Conservation (phyloP, 2,888 invertebrate genomes). For the Periphyllus acericola region DNA sequence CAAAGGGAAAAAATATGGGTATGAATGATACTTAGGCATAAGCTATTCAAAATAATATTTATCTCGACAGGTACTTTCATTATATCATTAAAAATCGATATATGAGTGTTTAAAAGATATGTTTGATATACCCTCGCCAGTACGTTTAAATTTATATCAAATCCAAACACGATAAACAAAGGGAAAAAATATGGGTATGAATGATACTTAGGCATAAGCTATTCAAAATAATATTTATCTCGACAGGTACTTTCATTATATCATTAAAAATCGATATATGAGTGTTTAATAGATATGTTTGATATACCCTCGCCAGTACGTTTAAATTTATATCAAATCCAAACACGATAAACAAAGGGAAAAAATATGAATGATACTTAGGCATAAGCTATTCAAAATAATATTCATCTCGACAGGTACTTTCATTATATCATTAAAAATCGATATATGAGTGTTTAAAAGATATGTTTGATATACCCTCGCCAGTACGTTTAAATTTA, state of each 20-base stretch:
- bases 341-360: constrained; percentile 25
- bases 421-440: constrained; percentile 26
- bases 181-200: not conserved
- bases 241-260: constrained; percentile 43
- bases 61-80: constrained; percentile 45
- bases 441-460: constrained; percentile 48
- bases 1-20: not conserved
- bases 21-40: no score
- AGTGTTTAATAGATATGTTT: constrained; percentile 34
- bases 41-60: not conserved
- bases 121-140: constrained; percentile 17
- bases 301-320: constrained; percentile 18
- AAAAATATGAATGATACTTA: not conserved
- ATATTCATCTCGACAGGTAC: constrained; percentile 53
- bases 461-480: constrained; percentile 36
- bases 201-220: no score
- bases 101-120: constrained; percentile 36
- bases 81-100: constrained; percentile 10
- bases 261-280: constrained; percentile 8
- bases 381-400: not conserved
- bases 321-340: constrained; percentile 31
- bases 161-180: constrained; percentile 32
- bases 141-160: constrained; percentile 32
- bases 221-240: not conserved
- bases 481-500: constrained; percentile 42